Base-by-base conservation (phyloP, 2,797 vertebrate species). In the Etheostoma nigrum region DNA sequence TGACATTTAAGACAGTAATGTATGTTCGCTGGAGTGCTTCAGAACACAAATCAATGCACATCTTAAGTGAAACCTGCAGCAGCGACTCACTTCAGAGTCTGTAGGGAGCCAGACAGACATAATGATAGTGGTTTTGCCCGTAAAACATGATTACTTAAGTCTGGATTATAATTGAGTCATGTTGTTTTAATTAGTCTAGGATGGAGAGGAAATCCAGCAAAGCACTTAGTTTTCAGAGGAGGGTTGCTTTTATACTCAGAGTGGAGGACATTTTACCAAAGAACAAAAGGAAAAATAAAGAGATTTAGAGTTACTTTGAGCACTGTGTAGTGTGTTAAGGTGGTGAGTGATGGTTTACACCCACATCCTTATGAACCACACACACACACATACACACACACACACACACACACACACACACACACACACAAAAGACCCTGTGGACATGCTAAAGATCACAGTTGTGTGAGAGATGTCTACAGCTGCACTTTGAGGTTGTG, bases 141-240 rank as follows among this genome's bases (percentile, higher is more conserved):
- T 93, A 93, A 94, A 94, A 90, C 87, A 68, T 78, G 81, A 94
- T 91, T 85, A 91, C 85, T 91, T 83, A 81, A 85, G 85, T 88
- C 65, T 77, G 74, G 79, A 76, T 86, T 85, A 74, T 89, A 82
- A 91, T 83, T 86, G 81, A 84, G 65, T 81, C 78, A 82, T 85
- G 85, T 88, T 86, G 84, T 82, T 93, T 92, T 84, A 92, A 90
- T 90, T 82, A 82, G 79, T 75, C 30, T 49, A 45, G 66, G 53
- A 74, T 27, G 18, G 76, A 74, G 76, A 88, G 60, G 40, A 48
- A 84, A 82, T 81, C 81, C 79, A 86, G 72, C 58, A 83, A 75
- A 89, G 82, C 81, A 86, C 79, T 88, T 87, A 85, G 79, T 42
- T 76, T 25, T 62, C 44, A 58, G 74, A 76, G 45, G 68, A 55